These are phyloP conservation scores for Heliconius sara DNA, from an alignment of 2,888 invertebrate genomes.

Conservation along the genomic window DNA sequence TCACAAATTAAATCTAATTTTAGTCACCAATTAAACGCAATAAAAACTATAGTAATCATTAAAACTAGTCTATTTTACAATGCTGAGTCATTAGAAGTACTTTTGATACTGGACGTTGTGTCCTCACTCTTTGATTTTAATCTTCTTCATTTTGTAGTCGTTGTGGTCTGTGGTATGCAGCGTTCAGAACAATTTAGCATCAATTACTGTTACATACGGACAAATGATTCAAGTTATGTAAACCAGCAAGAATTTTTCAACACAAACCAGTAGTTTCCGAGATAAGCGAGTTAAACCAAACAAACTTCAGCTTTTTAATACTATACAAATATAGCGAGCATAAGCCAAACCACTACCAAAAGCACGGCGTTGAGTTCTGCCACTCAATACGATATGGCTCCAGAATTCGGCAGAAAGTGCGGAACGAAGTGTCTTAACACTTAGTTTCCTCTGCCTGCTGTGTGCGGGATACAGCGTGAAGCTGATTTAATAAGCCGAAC, in stretches of 20 bases:
- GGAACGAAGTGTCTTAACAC: too few relatives aligned
- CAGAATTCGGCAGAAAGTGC: too few relatives aligned
- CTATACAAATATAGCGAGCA: background rate
- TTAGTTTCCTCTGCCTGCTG: too few relatives aligned
- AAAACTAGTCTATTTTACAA: slow-evolving; percentile 1
- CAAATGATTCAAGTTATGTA: background rate
- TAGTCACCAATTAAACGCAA: background rate
- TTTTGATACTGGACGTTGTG: slow-evolving; percentile 1
- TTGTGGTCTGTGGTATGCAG: background rate
- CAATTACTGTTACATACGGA: slow-evolving; percentile 12
- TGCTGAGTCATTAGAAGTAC: slow-evolving; percentile 19
- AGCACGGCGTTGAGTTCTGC: too few relatives aligned
- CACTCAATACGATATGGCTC: too few relatives aligned
- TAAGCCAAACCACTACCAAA: too few relatives aligned
- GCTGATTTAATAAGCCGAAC: too few relatives aligned
- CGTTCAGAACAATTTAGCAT: background rate
- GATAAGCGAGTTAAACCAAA: background rate
- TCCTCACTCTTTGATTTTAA: slow-evolving; percentile 6
- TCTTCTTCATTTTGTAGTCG: background rate
- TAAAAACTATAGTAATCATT: background rate
- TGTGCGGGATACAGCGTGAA: too few relatives aligned
- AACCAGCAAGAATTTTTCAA: too few relatives aligned
- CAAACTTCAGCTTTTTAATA: background rate
- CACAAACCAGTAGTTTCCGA: background rate
- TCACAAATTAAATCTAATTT: background rate